Evolutionary conservation across 2,113 vertebrate species (phyloP), one percentile per base, ranked within the genome.

Genomic region (Colius striatus): DNA sequence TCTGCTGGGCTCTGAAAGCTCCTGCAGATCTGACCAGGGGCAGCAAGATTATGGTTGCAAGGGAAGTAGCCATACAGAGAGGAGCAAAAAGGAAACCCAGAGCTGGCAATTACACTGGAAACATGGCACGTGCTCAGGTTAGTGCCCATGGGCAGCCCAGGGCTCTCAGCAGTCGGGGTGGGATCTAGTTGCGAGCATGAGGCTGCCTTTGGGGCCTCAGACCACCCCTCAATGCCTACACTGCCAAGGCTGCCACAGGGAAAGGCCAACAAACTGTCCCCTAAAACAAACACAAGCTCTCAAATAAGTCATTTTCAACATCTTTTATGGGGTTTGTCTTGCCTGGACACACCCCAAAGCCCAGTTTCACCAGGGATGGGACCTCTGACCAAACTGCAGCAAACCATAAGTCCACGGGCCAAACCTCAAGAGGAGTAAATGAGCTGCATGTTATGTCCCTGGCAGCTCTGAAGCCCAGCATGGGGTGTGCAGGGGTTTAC

Each of bases 351-450:
- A 86, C 89, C 92, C 79, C 75, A 71, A 90, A 88, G 92, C 53
- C 74, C 94, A 95, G 94, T 87, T 53, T 89, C 51, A 82, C 16
- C 20, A 20, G 51, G 84, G 82, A 10, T 50, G 53, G 78, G 70
- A 91, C 34, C 60, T 90, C 57, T 22, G 43, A 66, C 48, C 51
- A 55, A 78, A 92, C 74, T 67, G 91, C 94, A 92, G 66, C 61
- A 86, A 75, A 57, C 47, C 18, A 0, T 27, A 21, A n/a, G 20
- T 29, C 53, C 53, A 43, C 3, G 34, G 71, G 71, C 66, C 66
- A 91, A 20, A 84, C 65, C 32, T 91, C 53, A 32, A 13, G 32
- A 77, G 63, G 29, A 51, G 38, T 41, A 81, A 68, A 57, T 23
- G 57, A 38, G 57, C 63, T 67, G 75, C 73, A 36, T 11, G 1